Base-by-base conservation (phyloP, 2,888 invertebrate genomes). In the Cryptops parisi region DNA sequence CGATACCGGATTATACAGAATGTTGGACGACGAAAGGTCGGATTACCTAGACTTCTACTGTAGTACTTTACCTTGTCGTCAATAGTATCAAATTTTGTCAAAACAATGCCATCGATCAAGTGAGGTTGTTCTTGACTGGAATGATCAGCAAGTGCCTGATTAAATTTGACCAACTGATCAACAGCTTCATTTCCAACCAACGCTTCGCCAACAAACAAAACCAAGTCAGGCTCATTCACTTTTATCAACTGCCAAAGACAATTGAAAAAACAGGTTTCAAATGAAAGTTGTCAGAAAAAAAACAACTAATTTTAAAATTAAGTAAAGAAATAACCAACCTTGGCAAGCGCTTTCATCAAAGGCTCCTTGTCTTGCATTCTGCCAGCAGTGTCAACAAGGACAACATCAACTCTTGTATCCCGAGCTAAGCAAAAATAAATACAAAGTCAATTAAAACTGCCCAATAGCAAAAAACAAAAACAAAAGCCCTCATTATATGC, bases 361-460 rank as follows among this genome's bases (percentile, higher is more conserved):
- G 98, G 98, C 67, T 97, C 97, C 69, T 99, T 99, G 73, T 98
- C 97, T 72, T 98, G 98, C 98, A 99, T 98, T 56, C 98, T 78
- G n/a, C 98, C 98, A 38, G 98, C 98, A 0, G 98, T 98, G 70
- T 98, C 98, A 19, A 99, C 80, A n/a, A 99, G 73, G 0, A 97
- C 97, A 9, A 97, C 80, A 72, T 98, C 94, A 53, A 87, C 77
- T 52, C 74, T 77, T 0, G 78, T 74, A 63, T 93, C 91, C 50
- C 78, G 76, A 0, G 96, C 73, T 72, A 44, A 6, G 44, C 22
- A 22, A n/a, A n/a, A n/a, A n/a, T n/a, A n/a, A n/a, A n/a, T n/a
- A n/a, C n/a, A n/a, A n/a, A n/a, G n/a, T n/a, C n/a, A n/a, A n/a
- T n/a, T 43, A 43, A 17, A 6, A 15, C 9, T 48, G 24, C n/a